Percentiles rank a stretch among this genome's conserved stretches.
These are phyloP conservation scores for Phalanger gymnotis DNA, from an alignment of 2,797 vertebrate genomes.

Conservation along the genomic window DNA sequence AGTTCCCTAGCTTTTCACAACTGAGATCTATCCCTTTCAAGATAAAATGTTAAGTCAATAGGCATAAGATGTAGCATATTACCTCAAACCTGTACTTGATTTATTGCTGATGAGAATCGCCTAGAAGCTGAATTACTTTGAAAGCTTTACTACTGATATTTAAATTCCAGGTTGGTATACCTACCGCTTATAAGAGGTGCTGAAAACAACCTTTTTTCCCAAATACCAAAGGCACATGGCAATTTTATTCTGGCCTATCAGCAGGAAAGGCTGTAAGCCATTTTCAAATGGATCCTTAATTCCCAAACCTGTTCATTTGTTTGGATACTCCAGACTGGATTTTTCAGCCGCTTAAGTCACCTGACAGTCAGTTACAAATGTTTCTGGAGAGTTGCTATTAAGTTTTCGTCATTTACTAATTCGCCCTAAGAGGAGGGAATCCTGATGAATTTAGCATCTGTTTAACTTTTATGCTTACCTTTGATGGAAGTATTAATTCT, in stretches of 20 bases:
- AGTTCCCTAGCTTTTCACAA: conserved; percentile 86
- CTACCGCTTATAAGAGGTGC: conserved; percentile 71
- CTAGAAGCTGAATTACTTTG: conserved; percentile 87
- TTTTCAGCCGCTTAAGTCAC: conserved; percentile 65
- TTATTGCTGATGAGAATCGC: conserved; percentile 92
- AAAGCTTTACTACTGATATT: conserved; percentile 86
- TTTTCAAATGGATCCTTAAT: conserved; percentile 58
- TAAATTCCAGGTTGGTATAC: conserved; percentile 84
- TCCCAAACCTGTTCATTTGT: conserved; percentile 65
- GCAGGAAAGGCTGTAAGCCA: conserved; percentile 65
- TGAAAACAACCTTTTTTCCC: conserved; percentile 74
- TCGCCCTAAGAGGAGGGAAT: conserved; percentile 67
- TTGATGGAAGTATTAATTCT: conserved; percentile 80
- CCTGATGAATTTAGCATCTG: conserved; percentile 70
- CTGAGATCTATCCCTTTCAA: conserved; percentile 76
- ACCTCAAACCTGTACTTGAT: conserved; percentile 90
- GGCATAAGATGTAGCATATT: conserved; percentile 87
- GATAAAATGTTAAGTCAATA: conserved; percentile 92
- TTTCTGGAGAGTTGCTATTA: conserved; percentile 43
- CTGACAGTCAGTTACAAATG: conserved; percentile 40
- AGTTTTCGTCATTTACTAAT: conserved; percentile 64
- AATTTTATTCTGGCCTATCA: conserved; percentile 62
- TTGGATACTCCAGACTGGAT: conserved; percentile 49
- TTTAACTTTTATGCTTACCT: conserved; percentile 76
- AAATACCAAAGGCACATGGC: conserved; percentile 53